phyloP scores from a whole-genome alignment of 2,888 invertebrate genomes.

The Pocota personata region DNA sequence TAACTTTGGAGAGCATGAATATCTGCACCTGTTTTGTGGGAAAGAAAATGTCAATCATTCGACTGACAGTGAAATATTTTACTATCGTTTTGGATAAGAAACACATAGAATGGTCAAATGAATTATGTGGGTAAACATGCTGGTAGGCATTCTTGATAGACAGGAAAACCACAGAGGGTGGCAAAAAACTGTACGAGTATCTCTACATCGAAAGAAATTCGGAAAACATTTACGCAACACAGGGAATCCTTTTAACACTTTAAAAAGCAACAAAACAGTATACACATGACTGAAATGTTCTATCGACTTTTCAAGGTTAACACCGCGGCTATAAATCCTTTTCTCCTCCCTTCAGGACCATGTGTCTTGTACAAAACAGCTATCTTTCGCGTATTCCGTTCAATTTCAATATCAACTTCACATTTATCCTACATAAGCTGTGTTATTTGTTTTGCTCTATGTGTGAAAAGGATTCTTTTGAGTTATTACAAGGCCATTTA shows the following conservation, averaged over 20 bases:
- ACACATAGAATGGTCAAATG: background rate
- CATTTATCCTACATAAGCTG: background rate
- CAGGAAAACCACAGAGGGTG: no score
- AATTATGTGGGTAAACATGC: background rate
- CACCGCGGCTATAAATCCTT: slow-evolving; percentile 17
- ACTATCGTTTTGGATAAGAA: background rate
- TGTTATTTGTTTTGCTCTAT: slow-evolving; percentile 2
- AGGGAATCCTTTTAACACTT: background rate
- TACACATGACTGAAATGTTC: background rate
- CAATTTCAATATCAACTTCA: slow-evolving; percentile 13
- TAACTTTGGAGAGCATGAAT: slow-evolving; percentile 5
- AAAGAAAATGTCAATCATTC: slow-evolving; percentile 35
- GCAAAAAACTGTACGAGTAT: background rate
- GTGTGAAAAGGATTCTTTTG: slow-evolving; percentile 50
- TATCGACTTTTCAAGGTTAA: background rate
- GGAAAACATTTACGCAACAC: background rate
- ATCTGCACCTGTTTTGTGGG: slow-evolving; percentile 27
- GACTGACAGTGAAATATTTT: slow-evolving; percentile 19
- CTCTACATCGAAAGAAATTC: background rate
- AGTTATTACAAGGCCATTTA: slow-evolving; percentile 40
- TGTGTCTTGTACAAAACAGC: background rate
- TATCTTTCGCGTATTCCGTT: slow-evolving; percentile 11
- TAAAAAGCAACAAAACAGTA: no score
- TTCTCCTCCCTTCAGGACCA: background rate
- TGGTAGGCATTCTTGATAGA: background rate